Conservation (phyloP, 1,140 invertebrate species). For the Drosophila arizonae region DNA sequence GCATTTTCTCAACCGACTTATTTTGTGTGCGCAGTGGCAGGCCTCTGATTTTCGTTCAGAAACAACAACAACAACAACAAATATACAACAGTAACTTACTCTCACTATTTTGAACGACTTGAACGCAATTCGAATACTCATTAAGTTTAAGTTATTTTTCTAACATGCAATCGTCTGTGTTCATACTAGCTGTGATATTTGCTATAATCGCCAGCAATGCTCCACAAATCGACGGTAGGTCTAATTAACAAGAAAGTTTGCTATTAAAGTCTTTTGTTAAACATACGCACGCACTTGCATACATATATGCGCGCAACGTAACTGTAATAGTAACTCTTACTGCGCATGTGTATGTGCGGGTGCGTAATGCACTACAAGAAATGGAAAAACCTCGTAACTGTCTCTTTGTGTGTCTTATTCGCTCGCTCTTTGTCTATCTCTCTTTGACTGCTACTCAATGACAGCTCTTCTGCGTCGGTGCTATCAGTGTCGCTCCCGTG, state of each 20-base stretch:
- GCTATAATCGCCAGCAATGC: conserved; percentile 18
- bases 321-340: conserved; percentile 5
- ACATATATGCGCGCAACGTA: background rate
- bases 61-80: conserved; percentile 14
- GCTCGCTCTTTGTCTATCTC: background rate
- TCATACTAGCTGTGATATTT: conserved; percentile 45
- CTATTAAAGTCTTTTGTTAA: conserved; percentile 46
- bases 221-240: conserved; percentile 30
- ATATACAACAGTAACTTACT: conserved; percentile 18
- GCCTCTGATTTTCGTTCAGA: conserved; percentile 5
- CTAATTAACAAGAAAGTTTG: conserved; percentile 7
- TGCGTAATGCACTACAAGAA: conserved; percentile 26
- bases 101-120: conserved; percentile 9
- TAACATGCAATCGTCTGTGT: conserved; percentile 35
- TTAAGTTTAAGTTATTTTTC: background rate
- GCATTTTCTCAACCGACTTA: background rate
- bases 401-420: background rate
- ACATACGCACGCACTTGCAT: conserved; percentile 16
- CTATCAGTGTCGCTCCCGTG: conserved; percentile 92
- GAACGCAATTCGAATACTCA: conserved; percentile 5
- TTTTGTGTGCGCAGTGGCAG: conserved; percentile 17
- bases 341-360: conserved; percentile 25
- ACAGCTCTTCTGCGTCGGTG: conserved; percentile 87
- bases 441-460: background rate
- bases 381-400: background rate